These are phyloP conservation scores for Ypsolopha scabrella DNA, from an alignment of 2,888 invertebrate species.

Conservation along the genomic window DNA sequence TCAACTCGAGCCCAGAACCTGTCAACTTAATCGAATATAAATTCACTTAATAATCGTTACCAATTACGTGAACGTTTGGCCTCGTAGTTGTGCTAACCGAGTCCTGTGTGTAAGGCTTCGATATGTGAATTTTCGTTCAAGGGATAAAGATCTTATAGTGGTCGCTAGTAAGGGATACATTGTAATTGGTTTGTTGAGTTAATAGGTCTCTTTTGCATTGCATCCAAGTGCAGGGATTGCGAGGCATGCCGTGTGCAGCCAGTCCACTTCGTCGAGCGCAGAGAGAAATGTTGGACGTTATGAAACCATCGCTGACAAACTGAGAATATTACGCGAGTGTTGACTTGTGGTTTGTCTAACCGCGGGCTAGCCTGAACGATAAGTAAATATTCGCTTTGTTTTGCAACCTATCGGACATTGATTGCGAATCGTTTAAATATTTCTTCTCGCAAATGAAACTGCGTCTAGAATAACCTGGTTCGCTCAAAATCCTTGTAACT, in stretches of 20 bases:
- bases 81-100: constrained; percentile 23
- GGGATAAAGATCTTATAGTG: constrained; percentile 52
- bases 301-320: constrained; percentile 46
- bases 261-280: constrained; percentile 25
- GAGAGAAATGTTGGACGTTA: constrained; percentile 41
- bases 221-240: constrained; percentile 14
- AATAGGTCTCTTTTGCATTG: constrained; percentile 2
- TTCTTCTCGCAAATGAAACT: too few relatives aligned
- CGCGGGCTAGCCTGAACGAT: not conserved
- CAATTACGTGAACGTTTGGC: constrained; percentile 57
- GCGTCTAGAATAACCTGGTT: too few relatives aligned
- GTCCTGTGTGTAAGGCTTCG: constrained; percentile 24
- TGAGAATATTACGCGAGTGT: constrained; percentile 16
- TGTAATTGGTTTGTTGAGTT: constrained; percentile 25
- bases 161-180: constrained; percentile 42
- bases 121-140: constrained; percentile 26
- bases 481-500: too few relatives aligned
- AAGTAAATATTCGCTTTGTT: constrained; percentile 1
- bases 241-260: constrained; percentile 25
- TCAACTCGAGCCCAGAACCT: constrained; percentile 42
- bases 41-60: constrained; percentile 59
- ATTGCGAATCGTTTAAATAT: not conserved
- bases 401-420: not conserved
- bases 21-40: constrained; percentile 58
- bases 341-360: not conserved